phyloP scores from a whole-genome alignment of 2,797 vertebrate genomes.

The Muraenolepis orangiensis region DNA sequence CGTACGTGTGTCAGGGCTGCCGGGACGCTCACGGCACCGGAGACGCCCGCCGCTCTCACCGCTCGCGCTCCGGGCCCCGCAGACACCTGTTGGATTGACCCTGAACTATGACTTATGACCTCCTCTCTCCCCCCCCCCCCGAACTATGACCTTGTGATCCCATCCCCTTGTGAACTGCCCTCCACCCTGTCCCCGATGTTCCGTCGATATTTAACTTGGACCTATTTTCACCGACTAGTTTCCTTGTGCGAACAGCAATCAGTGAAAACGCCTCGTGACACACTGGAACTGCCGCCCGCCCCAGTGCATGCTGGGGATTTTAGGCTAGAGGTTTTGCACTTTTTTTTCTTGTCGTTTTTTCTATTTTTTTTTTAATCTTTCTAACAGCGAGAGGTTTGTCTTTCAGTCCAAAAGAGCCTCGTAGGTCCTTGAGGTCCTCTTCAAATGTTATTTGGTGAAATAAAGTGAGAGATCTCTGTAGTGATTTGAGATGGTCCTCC shows the following conservation, averaged over 20 bases:
- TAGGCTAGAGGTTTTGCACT: slow-evolving; percentile 59
- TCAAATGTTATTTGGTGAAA: not conserved
- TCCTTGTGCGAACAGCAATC: slow-evolving; percentile 74
- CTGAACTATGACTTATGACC: slow-evolving; percentile 36
- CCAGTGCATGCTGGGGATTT: slow-evolving; percentile 61
- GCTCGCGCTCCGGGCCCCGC: slow-evolving; percentile 86
- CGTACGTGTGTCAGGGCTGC: slow-evolving; percentile 94
- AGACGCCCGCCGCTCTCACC: slow-evolving; percentile 92
- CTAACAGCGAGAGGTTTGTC: slow-evolving; percentile 19
- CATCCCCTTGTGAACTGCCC: slow-evolving; percentile 56
- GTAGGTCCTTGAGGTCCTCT: slow-evolving; percentile 6
- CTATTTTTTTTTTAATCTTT: slow-evolving; percentile 34
- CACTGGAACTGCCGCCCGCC: slow-evolving; percentile 68
- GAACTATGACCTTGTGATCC: no score
- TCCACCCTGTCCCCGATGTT: slow-evolving; percentile 42
- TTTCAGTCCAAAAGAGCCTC: slow-evolving; percentile 48
- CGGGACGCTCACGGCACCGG: slow-evolving; percentile 80
- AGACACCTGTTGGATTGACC: slow-evolving; percentile 83
- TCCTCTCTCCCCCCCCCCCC: not conserved
- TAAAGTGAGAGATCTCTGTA: slow-evolving; percentile 24
- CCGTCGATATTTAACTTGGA: slow-evolving; percentile 51
- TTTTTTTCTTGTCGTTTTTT: no score
- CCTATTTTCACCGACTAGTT: slow-evolving; percentile 6
- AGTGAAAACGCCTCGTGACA: slow-evolving; percentile 54
- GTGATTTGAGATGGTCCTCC: not conserved